Evolutionary conservation across 2,888 invertebrate genomes (phyloP).

Genomic region (Prenolepis imparis): DNA sequence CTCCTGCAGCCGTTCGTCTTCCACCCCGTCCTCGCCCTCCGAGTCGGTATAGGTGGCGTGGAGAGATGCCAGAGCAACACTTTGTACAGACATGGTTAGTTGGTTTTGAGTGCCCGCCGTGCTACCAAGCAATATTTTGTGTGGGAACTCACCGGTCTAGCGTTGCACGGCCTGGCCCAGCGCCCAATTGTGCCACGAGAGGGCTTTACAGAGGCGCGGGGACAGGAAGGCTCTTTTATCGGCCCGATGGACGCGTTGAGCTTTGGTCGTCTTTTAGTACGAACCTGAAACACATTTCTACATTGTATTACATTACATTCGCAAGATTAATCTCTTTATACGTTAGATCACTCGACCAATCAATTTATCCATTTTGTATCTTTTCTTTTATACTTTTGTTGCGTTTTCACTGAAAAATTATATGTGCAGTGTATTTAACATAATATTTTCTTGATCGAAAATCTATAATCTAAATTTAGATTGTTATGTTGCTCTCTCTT

Average conservation of each 20-base stretch:
- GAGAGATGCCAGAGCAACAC: constrained; percentile 92
- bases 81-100: constrained; percentile 86
- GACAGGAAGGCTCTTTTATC: constrained; percentile 41
- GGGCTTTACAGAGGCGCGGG: constrained; percentile 45
- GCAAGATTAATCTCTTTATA: background rate
- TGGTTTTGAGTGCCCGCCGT: constrained; percentile 85
- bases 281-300: constrained; percentile 25
- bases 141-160: constrained; percentile 85
- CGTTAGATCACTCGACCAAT: too few species aligned
- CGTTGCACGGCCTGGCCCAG: constrained; percentile 67
- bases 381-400: background rate
- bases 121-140: constrained; percentile 85
- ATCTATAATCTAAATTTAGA: background rate
- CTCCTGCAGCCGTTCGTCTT: constrained; percentile 88
- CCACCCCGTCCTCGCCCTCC: constrained; percentile 94
- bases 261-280: constrained; percentile 52
- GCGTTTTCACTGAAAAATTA: background rate
- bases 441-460: background rate
- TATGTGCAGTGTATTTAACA: too few species aligned
- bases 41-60: constrained; percentile 97
- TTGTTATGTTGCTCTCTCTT: background rate
- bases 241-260: constrained; percentile 46
- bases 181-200: constrained; percentile 46
- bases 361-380: background rate
- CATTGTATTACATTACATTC: background rate